Conservation (phyloP, 2,113 vertebrate species). For the Bettongia penicillata region DNA sequence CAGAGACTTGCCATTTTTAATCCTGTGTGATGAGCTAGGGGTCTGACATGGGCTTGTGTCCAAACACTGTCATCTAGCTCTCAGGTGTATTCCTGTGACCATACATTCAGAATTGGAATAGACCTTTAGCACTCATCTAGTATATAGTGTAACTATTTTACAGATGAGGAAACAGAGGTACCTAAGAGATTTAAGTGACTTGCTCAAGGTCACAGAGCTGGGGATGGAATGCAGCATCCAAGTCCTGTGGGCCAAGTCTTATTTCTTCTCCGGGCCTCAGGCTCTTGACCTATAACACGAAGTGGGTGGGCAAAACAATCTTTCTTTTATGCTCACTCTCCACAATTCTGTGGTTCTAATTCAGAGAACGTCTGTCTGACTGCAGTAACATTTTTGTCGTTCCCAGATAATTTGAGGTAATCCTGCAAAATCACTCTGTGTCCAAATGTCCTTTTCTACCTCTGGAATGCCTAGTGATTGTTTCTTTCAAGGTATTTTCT, state of each 20-base stretch:
- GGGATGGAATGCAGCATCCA: not conserved
- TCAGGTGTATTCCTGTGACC: not conserved
- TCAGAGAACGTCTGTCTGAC: constrained; percentile 5
- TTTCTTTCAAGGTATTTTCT: constrained; percentile 12
- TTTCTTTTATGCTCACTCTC: not conserved
- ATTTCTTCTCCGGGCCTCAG: no score
- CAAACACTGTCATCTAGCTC: not conserved
- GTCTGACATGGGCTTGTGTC: no score
- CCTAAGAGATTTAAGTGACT: not conserved
- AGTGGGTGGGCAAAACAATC: not conserved
- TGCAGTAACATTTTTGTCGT: constrained; percentile 2
- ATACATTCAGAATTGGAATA: not conserved
- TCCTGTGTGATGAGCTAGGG: no score
- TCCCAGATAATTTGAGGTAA: constrained; percentile 19
- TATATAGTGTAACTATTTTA: not conserved
- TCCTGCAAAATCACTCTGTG: constrained; percentile 30
- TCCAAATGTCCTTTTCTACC: not conserved
- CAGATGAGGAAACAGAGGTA: not conserved
- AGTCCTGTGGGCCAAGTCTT: not conserved
- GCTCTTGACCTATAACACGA: not conserved
- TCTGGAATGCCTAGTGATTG: not conserved
- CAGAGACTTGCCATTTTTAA: not conserved
- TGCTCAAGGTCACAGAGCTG: not conserved
- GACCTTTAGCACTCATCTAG: not conserved
- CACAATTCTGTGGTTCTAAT: not conserved